Evolutionary conservation across 2,888 invertebrate species (phyloP).

Genomic region (Diadegma fenestrale): DNA sequence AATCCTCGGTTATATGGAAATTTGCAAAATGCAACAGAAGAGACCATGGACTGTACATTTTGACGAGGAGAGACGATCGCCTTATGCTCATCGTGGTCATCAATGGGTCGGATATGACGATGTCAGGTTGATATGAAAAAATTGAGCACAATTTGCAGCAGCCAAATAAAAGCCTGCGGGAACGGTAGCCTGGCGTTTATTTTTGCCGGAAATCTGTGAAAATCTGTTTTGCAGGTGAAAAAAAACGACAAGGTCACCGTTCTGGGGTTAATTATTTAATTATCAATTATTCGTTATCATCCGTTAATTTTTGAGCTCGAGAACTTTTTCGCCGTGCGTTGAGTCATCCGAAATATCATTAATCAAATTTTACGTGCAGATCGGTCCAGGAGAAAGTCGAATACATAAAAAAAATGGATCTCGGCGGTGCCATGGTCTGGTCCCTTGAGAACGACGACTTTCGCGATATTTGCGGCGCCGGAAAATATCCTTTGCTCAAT

Average conservation of each 20-base stretch:
- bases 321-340: not conserved
- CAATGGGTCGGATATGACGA: conserved; percentile 80
- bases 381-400: conserved; percentile 83
- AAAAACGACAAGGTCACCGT: too few relatives aligned
- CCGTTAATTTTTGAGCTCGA: not conserved
- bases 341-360: too few relatives aligned
- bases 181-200: not conserved
- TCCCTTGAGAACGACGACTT: conserved; percentile 93
- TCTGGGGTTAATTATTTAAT: too few relatives aligned
- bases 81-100: conserved; percentile 82
- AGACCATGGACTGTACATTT: conserved; percentile 81
- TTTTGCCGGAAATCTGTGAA: too few relatives aligned
- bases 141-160: too few relatives aligned
- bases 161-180: too few relatives aligned
- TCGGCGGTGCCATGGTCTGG: conserved; percentile 92
- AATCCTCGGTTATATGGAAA: conserved; percentile 90
- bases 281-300: too few relatives aligned
- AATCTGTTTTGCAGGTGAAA: too few relatives aligned
- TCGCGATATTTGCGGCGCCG: conserved; percentile 87
- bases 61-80: conserved; percentile 84
- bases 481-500: conserved; percentile 87
- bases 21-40: conserved; percentile 79
- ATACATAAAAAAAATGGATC: conserved; percentile 76
- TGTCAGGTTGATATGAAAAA: conserved; percentile 61
- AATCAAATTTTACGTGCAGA: conserved; percentile 76